These are phyloP conservation scores for Polyommatus iphigenia DNA, from an alignment of 2,888 invertebrate genomes.

Conservation along the genomic window DNA sequence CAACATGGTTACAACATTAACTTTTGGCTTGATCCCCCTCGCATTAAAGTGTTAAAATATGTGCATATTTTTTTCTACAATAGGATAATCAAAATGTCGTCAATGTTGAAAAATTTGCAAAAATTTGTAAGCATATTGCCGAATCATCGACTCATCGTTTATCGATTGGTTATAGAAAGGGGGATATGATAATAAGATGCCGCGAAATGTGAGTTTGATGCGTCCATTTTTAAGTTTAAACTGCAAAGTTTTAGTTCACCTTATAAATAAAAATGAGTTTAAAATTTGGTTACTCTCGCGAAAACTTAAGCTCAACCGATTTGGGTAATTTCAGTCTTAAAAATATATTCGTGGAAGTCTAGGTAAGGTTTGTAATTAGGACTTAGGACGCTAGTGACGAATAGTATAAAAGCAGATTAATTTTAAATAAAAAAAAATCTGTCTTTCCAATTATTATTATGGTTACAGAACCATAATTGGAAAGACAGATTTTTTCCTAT, in stretches of 20 bases:
- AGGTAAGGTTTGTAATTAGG: too few relatives aligned
- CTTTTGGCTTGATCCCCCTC: slow-evolving; percentile 5
- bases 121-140: slow-evolving; percentile 63
- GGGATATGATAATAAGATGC: slow-evolving; percentile 36
- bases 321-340: too few relatives aligned
- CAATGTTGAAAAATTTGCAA: slow-evolving; percentile 47
- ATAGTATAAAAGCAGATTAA: too few relatives aligned
- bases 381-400: too few relatives aligned
- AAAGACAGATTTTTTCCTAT: too few relatives aligned
- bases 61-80: slow-evolving; percentile 55
- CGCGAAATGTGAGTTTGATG: slow-evolving; percentile 36
- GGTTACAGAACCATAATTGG: too few relatives aligned
- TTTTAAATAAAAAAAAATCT: too few relatives aligned
- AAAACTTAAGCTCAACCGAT: too few relatives aligned
- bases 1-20: not conserved
- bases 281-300: too few relatives aligned
- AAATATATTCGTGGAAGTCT: too few relatives aligned
- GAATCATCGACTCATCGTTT: slow-evolving; percentile 65
- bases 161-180: slow-evolving; percentile 72
- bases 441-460: too few relatives aligned
- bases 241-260: not conserved
- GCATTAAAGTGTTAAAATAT: slow-evolving; percentile 42
- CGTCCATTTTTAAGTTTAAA: not conserved
- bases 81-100: slow-evolving; percentile 63
- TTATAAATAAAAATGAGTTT: too few relatives aligned